Evolutionary conservation across 2,113 vertebrate species (phyloP).

Genomic region (Callipepla squamata): DNA sequence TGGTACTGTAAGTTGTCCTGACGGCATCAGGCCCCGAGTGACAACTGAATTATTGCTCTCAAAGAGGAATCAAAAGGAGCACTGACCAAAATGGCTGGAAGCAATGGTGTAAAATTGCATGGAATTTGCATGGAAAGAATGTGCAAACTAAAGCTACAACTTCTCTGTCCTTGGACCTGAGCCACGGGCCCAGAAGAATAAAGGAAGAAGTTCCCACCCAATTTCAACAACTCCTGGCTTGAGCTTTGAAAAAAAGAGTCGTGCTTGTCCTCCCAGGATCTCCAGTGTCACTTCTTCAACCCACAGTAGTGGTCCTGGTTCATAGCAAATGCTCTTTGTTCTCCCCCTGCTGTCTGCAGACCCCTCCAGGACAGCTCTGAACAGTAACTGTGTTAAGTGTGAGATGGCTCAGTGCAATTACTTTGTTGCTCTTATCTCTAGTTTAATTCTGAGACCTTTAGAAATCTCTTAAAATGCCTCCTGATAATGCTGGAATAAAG

Average conservation of each 20-base stretch:
- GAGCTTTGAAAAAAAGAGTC: not conserved
- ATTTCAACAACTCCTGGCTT: not conserved
- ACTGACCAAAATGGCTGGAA: not conserved
- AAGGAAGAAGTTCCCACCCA: not conserved
- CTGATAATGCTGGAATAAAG: not conserved
- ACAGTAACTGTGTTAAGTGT: not conserved
- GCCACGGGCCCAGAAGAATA: not conserved
- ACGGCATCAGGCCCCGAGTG: not conserved
- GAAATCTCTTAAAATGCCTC: not conserved
- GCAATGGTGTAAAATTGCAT: not conserved
- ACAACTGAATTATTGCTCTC: not conserved
- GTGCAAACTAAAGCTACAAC: not conserved
- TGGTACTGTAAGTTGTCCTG: not conserved
- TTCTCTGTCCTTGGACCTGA: not conserved
- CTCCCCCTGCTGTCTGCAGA: not conserved
- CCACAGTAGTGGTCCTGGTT: not conserved
- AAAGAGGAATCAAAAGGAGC: not conserved
- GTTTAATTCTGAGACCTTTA: not conserved
- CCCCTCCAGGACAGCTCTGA: rapidly evolving
- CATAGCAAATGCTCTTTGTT: not conserved
- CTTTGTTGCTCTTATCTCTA: not conserved
- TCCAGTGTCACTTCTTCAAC: not conserved
- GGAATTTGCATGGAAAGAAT: conserved; percentile 16
- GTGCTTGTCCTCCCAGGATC: not conserved
- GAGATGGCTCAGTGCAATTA: not conserved